phyloP scores from a whole-genome alignment of 2,113 vertebrate species.

The Cololabis saira region DNA sequence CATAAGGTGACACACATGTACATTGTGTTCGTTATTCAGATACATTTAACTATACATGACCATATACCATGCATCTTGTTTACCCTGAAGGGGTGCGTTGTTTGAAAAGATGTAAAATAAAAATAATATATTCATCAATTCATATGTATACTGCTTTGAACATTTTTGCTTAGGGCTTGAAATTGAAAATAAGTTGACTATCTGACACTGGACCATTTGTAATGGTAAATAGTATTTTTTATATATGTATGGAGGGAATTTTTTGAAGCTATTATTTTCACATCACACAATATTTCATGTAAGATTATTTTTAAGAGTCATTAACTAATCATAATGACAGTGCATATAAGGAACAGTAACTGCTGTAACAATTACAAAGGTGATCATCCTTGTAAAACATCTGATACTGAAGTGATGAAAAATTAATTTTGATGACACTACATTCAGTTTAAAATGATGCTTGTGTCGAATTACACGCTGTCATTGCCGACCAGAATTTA shows the following conservation, averaged over 20 bases:
- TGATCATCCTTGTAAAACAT: background rate
- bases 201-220: background rate
- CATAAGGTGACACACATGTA: too few relatives aligned
- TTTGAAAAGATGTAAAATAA: background rate
- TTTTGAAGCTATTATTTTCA: background rate
- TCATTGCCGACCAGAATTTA: conserved; percentile 44
- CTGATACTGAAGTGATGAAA: conserved; percentile 30
- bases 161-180: background rate
- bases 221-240: background rate
- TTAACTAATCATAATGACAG: background rate
- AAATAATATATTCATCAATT: conserved; percentile 3
- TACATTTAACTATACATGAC: too few relatives aligned
- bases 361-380: background rate
- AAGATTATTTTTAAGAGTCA: background rate
- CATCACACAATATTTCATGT: too few relatives aligned
- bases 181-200: conserved; percentile 3
- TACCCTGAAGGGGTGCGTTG: too few relatives aligned
- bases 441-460: conserved; percentile 21
- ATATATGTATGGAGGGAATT: background rate
- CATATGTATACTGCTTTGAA: background rate
- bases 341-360: background rate
- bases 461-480: conserved; percentile 35
- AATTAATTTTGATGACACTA: conserved; percentile 34
- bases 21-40: too few relatives aligned
- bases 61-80: too few relatives aligned